Conservation (phyloP, 2,797 vertebrate genomes). For the Lagorchestes hirsutus region DNA sequence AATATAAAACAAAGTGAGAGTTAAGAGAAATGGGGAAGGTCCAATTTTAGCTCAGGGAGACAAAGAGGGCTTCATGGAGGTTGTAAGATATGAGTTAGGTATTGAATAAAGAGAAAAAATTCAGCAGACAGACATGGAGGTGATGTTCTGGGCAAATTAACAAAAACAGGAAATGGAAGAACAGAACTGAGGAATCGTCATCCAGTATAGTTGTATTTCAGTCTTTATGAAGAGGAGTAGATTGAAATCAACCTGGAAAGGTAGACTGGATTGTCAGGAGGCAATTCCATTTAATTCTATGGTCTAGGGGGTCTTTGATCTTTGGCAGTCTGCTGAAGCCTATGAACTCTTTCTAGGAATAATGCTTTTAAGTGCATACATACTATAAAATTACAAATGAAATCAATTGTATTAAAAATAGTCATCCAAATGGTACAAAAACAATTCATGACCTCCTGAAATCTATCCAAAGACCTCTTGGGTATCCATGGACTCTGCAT, state of each 20-base stretch:
- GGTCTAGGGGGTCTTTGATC: neutral
- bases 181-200: neutral
- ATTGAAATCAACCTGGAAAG: neutral
- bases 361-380: neutral
- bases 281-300: neutral
- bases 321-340: neutral
- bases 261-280: neutral
- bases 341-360: neutral
- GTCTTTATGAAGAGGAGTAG: neutral
- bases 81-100: neutral
- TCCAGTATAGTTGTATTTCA: neutral
- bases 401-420: neutral
- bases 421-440: neutral
- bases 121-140: neutral
- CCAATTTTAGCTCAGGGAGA: neutral
- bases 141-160: neutral
- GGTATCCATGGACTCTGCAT: neutral
- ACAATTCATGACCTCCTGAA: neutral
- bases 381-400: neutral
- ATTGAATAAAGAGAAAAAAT: neutral
- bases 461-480: neutral
- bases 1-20: neutral
- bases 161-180: neutral
- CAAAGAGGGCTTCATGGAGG: neutral
- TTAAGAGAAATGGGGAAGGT: neutral